Evolutionary conservation across 2,888 invertebrate genomes (phyloP).

Genomic region (Mamestra brassicae): DNA sequence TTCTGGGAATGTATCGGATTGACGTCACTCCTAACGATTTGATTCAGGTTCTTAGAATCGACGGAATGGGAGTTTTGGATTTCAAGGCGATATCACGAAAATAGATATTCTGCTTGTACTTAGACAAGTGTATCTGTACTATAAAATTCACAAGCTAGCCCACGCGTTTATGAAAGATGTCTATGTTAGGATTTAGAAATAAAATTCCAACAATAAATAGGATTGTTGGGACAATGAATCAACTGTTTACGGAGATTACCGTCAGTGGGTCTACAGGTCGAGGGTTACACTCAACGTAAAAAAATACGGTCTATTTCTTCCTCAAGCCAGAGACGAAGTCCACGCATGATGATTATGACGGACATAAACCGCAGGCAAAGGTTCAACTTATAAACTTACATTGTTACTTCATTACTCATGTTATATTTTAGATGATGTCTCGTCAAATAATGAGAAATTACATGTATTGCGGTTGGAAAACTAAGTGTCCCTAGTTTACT

Average conservation of each 20-base stretch:
- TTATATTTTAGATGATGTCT: conserved; percentile 42
- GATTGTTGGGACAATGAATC: conserved; percentile 21
- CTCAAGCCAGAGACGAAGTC: conserved; percentile 18
- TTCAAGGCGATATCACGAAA: conserved; percentile 74
- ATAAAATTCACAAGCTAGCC: conserved; percentile 32
- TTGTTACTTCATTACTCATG: conserved; percentile 39
- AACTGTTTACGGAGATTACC: conserved; percentile 26
- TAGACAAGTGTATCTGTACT: conserved; percentile 48
- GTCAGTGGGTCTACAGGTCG: neutral
- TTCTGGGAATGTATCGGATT: conserved; percentile 78
- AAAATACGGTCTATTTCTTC: conserved; percentile 14
- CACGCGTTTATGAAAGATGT: conserved; percentile 22
- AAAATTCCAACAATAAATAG: neutral
- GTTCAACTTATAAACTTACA: conserved; percentile 22
- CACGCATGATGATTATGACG: conserved; percentile 16
- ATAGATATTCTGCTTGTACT: conserved; percentile 69
- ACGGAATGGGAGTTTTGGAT: conserved; percentile 73
- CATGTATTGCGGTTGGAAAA: conserved; percentile 38
- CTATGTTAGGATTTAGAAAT: conserved; percentile 35
- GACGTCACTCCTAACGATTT: conserved; percentile 81
- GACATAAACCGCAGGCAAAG: conserved; percentile 39
- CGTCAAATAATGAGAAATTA: conserved; percentile 25
- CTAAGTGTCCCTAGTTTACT: conserved; percentile 15
- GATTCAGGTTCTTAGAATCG: conserved; percentile 79
- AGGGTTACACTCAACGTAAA: conserved; percentile 7